These are phyloP conservation scores for Podiceps cristatus DNA, from an alignment of 2,113 vertebrate species.

Conservation along the genomic window DNA sequence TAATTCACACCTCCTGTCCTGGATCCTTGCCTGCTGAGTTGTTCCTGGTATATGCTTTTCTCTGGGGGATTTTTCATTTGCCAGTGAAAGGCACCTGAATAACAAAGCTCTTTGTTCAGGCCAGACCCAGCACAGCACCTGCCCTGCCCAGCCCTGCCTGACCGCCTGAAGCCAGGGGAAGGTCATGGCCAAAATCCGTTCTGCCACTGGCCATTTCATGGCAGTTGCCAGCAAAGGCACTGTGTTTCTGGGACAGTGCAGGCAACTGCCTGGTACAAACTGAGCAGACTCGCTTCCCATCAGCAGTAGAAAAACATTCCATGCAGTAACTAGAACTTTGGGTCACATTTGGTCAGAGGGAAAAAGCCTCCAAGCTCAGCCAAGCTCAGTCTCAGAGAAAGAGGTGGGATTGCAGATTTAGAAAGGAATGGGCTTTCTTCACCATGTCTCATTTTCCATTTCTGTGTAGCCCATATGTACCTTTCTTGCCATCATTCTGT, in stretches of 20 bases:
- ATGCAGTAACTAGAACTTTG: fast-evolving
- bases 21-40: conserved; percentile 24
- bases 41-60: background rate
- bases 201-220: background rate
- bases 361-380: background rate
- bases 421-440: background rate
- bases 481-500: background rate
- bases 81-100: background rate
- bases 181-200: background rate
- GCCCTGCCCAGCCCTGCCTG: background rate
- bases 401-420: background rate
- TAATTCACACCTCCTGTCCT: conserved; percentile 52
- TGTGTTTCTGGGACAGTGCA: background rate
- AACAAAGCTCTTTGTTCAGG: conserved; percentile 7
- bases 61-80: conserved; percentile 4
- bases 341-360: background rate
- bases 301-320: background rate
- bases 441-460: background rate
- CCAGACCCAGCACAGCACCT: background rate
- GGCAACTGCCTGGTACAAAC: background rate
- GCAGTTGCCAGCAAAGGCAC: background rate
- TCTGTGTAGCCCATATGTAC: background rate
- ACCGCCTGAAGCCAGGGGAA: background rate
- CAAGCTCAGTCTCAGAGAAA: background rate
- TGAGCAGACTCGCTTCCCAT: background rate